Evolutionary conservation across 2,888 invertebrate species (phyloP), one percentile per base, ranked within the genome.

Genomic region (Micropterix aruncella): DNA sequence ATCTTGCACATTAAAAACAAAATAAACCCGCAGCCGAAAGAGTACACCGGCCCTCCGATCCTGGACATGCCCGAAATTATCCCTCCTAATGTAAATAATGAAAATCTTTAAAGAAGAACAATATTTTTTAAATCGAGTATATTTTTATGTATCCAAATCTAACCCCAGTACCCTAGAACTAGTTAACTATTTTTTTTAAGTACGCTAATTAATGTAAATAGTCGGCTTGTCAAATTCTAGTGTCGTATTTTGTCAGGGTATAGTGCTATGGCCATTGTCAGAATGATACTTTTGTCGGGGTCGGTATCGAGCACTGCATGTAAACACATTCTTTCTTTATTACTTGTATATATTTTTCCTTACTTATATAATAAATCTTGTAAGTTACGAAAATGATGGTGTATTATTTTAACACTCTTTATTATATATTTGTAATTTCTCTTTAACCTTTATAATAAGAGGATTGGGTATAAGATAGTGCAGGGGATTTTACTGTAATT

Each of bases 1-100:
- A 71, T 71, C 49, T 54, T 71, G 38, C 67, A 69, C 50, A 70
- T 71, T 48, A 70, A 70, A 57, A 71, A 71, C 56, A 47, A 44
- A 37, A 43, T 18, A 18, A 39, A 37, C 5, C 47, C 48, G 16
- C 45, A 47, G 16, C 46, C 47, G n/a, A 43, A 41, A 27, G 3
- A 12, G 9, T 27, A 27, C 27, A 12, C 5, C 12, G 42, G 36
- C 3, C 45, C 47, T 36, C 49, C 51, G 9, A 47, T 48, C 9
- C 19, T 46, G 16, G 49, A 51, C 27, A 47, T 45, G 41, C 45
- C 50, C 5, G 47, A 48, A 37, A 47, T 47, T 36, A 46, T 46
- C 17, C 44, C 51, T 15, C 39, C 42, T 18, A 47, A 45, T 42
- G 5, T 7, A 5, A 27, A 27, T 12, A n/a, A n/a, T n/a, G n/a